Evolutionary conservation across 2,797 vertebrate species (phyloP).

Genomic region (Rhyacichthys aspro): DNA sequence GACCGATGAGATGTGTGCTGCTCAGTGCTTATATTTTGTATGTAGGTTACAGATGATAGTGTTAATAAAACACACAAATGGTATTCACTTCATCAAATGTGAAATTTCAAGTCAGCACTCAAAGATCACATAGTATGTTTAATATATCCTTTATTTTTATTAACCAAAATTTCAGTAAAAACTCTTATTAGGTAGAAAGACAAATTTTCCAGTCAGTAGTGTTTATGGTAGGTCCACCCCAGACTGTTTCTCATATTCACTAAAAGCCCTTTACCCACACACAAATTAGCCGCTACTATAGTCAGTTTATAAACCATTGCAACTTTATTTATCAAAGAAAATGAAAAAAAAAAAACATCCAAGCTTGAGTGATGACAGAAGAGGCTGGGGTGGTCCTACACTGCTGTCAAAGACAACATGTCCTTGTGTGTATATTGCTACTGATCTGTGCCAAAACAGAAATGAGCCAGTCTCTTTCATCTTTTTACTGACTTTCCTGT

Average conservation of each 20-base stretch:
- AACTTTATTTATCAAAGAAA: conserved; percentile 21
- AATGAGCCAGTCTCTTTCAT: conserved; percentile 6
- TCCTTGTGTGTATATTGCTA: conserved; percentile 29
- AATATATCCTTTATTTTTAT: conserved; percentile 79
- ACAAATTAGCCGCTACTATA: conserved; percentile 5
- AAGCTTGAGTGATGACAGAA: conserved; percentile 23
- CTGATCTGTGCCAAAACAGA: conserved; percentile 28
- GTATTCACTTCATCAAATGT: neutral
- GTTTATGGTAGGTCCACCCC: conserved; percentile 52
- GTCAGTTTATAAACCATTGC: conserved; percentile 26
- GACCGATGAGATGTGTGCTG: neutral
- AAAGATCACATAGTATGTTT: conserved; percentile 35
- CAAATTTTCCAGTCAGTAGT: conserved; percentile 80
- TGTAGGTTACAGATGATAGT: neutral
- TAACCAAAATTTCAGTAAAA: conserved; percentile 82
- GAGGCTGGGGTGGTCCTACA: conserved; percentile 23
- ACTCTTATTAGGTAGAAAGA: conserved; percentile 78
- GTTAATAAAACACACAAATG: conserved; percentile 2
- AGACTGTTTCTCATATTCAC: conserved; percentile 18
- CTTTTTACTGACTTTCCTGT: conserved; percentile 15
- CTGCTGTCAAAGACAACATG: conserved; percentile 18
- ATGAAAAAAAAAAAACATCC: conserved; percentile 12
- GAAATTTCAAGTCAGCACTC: conserved; percentile 16
- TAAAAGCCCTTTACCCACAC: neutral
- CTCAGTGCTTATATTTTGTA: conserved; percentile 4